phyloP scores from a whole-genome alignment of 2,797 vertebrate genomes.

The Loriculus beryllinus region DNA sequence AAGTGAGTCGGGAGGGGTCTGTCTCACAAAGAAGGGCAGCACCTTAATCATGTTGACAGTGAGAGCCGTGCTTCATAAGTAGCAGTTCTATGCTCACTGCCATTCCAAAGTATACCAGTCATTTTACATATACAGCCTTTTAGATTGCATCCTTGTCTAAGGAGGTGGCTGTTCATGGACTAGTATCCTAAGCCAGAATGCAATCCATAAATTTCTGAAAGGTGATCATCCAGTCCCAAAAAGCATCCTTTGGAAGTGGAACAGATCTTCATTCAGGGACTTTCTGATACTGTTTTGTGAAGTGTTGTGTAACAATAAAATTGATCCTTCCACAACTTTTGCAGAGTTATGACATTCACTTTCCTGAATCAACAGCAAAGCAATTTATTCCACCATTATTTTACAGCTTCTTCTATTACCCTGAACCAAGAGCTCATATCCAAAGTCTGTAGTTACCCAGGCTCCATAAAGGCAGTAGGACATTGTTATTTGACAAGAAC shows the following conservation, averaged over 20 bases:
- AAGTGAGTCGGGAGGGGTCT: background rate
- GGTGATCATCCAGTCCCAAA: background rate
- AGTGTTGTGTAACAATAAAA: background rate
- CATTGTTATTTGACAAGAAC: background rate
- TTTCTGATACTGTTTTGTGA: background rate
- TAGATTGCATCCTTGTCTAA: background rate
- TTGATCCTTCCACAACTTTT: background rate
- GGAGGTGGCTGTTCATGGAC: background rate
- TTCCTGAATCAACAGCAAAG: background rate
- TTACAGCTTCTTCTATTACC: background rate
- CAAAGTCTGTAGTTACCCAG: background rate
- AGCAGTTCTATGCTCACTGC: background rate
- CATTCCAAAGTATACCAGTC: background rate
- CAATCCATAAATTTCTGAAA: background rate
- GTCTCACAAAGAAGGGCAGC: background rate
- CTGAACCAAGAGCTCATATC: background rate
- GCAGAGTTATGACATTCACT: background rate
- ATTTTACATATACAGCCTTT: background rate
- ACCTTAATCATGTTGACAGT: slow-evolving; percentile 29
- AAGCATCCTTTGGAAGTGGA: background rate
- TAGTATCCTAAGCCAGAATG: background rate
- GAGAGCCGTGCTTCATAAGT: background rate
- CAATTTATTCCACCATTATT: background rate
- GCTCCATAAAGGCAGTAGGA: background rate
- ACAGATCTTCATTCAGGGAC: background rate